Evolutionary conservation across 1,140 invertebrate species (phyloP), one percentile per base, ranked within the genome.

Genomic region (Cydia splendana): DNA sequence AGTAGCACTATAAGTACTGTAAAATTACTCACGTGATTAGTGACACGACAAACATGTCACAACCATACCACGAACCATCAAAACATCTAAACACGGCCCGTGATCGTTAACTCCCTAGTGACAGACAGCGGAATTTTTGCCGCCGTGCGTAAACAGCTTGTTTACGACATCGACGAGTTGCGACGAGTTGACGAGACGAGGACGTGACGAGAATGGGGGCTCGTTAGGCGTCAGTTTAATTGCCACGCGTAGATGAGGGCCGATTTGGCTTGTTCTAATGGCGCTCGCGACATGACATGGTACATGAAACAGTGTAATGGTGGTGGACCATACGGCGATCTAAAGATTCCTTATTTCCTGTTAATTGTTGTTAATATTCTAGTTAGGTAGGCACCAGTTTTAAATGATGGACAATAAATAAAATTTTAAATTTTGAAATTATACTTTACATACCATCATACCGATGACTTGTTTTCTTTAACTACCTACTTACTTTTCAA

Each of bases 101-200:
- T 15, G 65, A 28, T 28, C 24, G 65, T 30, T 34, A 69, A 69
- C 38, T 42, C 38, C 38, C 7, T 42, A 34, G 6, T 30, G 4
- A n/a, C 28, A 34, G 1, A n/a, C 13, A 34, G 1, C 65, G 13
- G 28, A 69, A 69, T 69, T 69, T 34, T 34, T n/a, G 30, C 15
- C 15, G 13, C 15, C 28, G 28, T 24, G 65, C 65, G 65, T 69
- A 69, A 69, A 69, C 65, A 69, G 30, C 10, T n/a, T 69, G 65
- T 69, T 69, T 69, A 69, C 65, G 65, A 69, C 15, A 69, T 34
- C 10, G 65, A 57, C 65, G 65, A 65, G 65, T 65, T 65, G 65
- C n/a, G 53, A 30, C 65, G 65, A 69, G 65, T 69, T 38, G 65
- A 38, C 65, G 30, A 38, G 13, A 34, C 28, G 65, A 24, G 28